Evolutionary conservation across 2,888 invertebrate species (phyloP), one percentile per base, ranked within the genome.

Genomic region (Polydrusus cervinus): DNA sequence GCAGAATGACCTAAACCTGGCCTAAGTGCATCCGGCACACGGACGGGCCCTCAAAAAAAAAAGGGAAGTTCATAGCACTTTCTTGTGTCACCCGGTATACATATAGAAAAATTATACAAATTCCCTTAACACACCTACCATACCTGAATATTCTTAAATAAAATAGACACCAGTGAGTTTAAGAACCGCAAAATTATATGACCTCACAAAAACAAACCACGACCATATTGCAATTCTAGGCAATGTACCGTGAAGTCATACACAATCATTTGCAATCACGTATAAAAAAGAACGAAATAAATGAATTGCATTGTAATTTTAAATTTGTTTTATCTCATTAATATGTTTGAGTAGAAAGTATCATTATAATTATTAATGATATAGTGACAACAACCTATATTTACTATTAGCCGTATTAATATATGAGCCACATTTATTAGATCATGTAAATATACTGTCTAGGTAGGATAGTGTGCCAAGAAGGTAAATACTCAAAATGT

Each of bases 121-220:
- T n/a, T n/a, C n/a, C n/a, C n/a, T n/a, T n/a, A n/a, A n/a, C n/a
- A n/a, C n/a, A 34, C 7, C 3, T 34, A 34, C 9, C 34, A 1
- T 3, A 34, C 10, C 10, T 34, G 34, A 60, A 60, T 14, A 60
- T 30, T 14, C 10, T 7, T 30, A 55, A 43, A 9, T 8, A 53
- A 57, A 43, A 57, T 55, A 30, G 30, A 57, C 43, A 55, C 30
- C 55, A 68, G 53, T 53, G 18, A 55, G 68, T 55, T 68, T 68
- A 68, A 68, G 43, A 68, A 68, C 60, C 64, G 65, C 55, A 55
- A 18, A 71, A 65, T 71, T 65, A 71, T 40, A n/a, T 49, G 61
- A 71, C 65, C 47, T 30, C 30, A 51, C 34, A 65, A 62, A 65
- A 47, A 65, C 11, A 60, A 20, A n/a, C 57, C 57, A 60, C 38